These are phyloP conservation scores for Drosophila pseudotalamancana DNA, from an alignment of 2,888 invertebrate genomes.

Conservation along the genomic window DNA sequence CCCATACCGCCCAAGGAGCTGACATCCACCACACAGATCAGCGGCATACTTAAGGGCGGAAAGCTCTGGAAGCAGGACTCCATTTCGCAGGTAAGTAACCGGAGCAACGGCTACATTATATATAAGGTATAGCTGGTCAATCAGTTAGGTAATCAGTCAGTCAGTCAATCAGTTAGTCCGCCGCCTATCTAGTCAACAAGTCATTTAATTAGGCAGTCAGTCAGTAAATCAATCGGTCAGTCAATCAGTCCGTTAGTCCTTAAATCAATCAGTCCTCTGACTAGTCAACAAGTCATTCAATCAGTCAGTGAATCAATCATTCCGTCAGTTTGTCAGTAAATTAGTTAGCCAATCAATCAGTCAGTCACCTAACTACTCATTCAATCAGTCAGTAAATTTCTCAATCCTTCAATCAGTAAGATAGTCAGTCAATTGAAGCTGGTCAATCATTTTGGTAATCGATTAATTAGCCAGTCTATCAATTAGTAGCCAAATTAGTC, in stretches of 20 bases:
- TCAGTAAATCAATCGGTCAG: neutral
- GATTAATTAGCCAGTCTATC: neutral
- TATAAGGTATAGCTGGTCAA: neutral
- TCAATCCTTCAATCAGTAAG: neutral
- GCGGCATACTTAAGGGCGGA: constrained; percentile 91
- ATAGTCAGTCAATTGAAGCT: neutral
- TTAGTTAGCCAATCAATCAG: neutral
- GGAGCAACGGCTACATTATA: too few species aligned
- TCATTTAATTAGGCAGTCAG: neutral
- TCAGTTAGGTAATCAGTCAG: neutral
- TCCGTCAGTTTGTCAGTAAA: neutral
- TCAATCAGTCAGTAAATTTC: neutral
- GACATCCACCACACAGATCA: constrained; percentile 87
- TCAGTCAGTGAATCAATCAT: neutral
- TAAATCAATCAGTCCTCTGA: neutral
- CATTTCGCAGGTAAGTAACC: constrained; percentile 85
- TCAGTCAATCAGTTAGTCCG: neutral
- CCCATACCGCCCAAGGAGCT: constrained; percentile 83
- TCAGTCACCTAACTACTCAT: neutral
- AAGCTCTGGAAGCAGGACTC: constrained; percentile 89
- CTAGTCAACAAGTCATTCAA: neutral
- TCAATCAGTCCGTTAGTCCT: too few species aligned
- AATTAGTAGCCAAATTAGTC: too few species aligned
- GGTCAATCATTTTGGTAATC: neutral
- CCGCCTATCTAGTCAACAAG: neutral